phyloP scores from a whole-genome alignment of 64 coral and sea anemone genomes.

The Stylophora pistillata region DNA sequence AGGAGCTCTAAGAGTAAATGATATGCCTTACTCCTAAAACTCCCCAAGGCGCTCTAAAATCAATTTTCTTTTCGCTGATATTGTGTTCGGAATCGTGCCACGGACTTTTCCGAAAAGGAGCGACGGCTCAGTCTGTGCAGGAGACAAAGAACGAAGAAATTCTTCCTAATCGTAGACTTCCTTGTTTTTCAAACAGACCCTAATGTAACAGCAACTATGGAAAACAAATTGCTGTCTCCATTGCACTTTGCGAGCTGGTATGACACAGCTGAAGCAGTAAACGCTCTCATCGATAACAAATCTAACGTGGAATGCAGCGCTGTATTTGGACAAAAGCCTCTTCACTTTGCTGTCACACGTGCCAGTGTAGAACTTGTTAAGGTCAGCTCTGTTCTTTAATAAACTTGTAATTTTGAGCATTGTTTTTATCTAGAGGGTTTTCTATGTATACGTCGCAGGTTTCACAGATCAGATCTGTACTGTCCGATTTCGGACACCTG shows the following conservation, averaged over 20 bases:
- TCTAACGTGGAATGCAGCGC: not conserved
- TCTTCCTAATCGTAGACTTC: not conserved
- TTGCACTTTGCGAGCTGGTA: conserved; percentile 60
- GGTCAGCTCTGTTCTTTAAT: not conserved
- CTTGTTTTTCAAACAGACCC: not conserved
- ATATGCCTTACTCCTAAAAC: too few relatives aligned
- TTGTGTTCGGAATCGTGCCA: not conserved
- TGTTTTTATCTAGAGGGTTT: too few relatives aligned
- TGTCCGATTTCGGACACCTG: too few relatives aligned
- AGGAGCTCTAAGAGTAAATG: too few relatives aligned
- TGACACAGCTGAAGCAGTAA: conserved; percentile 28
- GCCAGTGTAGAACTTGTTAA: conserved; percentile 27
- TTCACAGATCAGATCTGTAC: too few relatives aligned
- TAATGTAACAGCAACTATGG: not conserved
- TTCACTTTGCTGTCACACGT: conserved; percentile 52
- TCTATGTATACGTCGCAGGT: too few relatives aligned
- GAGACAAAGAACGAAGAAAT: too few relatives aligned
- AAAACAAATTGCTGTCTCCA: conserved; percentile 21
- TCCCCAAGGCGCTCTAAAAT: too few relatives aligned
- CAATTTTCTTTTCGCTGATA: too few relatives aligned
- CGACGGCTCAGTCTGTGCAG: too few relatives aligned
- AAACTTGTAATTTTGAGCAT: too few relatives aligned
- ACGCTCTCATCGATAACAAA: not conserved
- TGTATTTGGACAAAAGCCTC: conserved; percentile 32
- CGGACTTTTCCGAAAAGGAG: not conserved